Conservation (phyloP, 2,888 invertebrate genomes). For the Eupelmus urozonus region DNA sequence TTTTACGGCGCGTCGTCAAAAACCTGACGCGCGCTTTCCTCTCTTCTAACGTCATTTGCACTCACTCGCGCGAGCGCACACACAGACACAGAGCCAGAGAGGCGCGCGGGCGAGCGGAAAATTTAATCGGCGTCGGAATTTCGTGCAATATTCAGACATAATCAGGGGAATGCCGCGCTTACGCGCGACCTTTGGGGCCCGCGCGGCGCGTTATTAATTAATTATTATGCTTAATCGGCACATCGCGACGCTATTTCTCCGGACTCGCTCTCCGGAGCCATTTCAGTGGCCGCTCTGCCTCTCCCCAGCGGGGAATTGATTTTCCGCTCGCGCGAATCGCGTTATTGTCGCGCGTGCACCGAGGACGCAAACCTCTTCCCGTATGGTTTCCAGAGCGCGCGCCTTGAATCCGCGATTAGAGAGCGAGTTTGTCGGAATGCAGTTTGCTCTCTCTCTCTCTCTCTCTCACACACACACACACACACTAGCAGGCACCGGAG, state of each 20-base stretch:
- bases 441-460: too few relatives aligned
- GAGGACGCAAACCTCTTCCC: neutral
- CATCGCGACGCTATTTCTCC: conserved; percentile 4
- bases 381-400: neutral
- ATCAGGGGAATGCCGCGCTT: conserved; percentile 32
- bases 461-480: too few relatives aligned
- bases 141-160: conserved; percentile 58
- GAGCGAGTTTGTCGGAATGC: conserved; percentile 23
- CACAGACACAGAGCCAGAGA: conserved; percentile 33
- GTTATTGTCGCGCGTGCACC: conserved; percentile 21
- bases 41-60: conserved; percentile 39
- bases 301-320: conserved; percentile 47
- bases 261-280: neutral
- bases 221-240: conserved; percentile 63
- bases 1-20: conserved; percentile 56
- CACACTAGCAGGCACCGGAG: too few relatives aligned
- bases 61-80: neutral
- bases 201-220: conserved; percentile 58
- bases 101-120: too few relatives aligned
- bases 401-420: conserved; percentile 19
- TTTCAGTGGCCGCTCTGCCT: conserved; percentile 17
- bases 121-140: conserved; percentile 57
- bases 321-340: conserved; percentile 36
- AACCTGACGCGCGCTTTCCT: conserved; percentile 27
- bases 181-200: conserved; percentile 29